Base-by-base conservation (phyloP, 2,113 vertebrate species). In the Oreochromis niloticus region DNA sequence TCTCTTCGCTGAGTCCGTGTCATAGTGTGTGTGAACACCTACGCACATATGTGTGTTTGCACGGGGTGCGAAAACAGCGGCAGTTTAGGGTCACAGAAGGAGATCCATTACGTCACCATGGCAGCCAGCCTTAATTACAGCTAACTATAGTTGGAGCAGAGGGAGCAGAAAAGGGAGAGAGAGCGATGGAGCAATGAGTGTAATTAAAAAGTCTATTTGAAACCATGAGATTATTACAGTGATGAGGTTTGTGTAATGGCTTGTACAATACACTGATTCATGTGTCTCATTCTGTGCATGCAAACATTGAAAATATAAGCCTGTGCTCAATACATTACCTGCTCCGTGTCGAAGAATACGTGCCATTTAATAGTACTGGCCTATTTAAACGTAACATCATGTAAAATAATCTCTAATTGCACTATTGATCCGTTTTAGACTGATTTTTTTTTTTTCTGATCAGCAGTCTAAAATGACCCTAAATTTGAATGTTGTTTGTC, bases 191-290 rank as follows among this genome's bases (percentile, higher is more conserved):
- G 87, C 86, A 91, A 89, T 86, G 81, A 89, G 84, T 85, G 87
- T 95, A 95, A 96, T 95, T 96, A 95, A 95, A 93, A 94, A 91
- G 88, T 95, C 93, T 93, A 91, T 95, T 91, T 93, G 85, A 88
- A 93, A 93, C 82, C 81, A 66, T 79, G 79, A 90, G 68, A 89
- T 90, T 92, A 86, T 94, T 92, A 87, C 85, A 56, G 81, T 17
- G 22, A 73, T 79, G 88, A 86, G 52, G 55, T 89, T 88, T 88
- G 80, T 83, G 50, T 88, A 88, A 90, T 81, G 56, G 16, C 71
- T 86, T 86, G n/a, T 83, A 68, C 61, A 81, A 46, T 80, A 27
- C 83, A 86, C 43, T 55, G 3, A 80, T 81, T 78, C n/a, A 52
- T 68, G 52, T 22, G 13, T 73, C 17, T 85, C 80, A 10, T 36